A percentile compares a stretch with the other conserved stretches of the same genome.
Conservation (phyloP, 2,888 invertebrate species). For the Dicyrtomina minuta region DNA sequence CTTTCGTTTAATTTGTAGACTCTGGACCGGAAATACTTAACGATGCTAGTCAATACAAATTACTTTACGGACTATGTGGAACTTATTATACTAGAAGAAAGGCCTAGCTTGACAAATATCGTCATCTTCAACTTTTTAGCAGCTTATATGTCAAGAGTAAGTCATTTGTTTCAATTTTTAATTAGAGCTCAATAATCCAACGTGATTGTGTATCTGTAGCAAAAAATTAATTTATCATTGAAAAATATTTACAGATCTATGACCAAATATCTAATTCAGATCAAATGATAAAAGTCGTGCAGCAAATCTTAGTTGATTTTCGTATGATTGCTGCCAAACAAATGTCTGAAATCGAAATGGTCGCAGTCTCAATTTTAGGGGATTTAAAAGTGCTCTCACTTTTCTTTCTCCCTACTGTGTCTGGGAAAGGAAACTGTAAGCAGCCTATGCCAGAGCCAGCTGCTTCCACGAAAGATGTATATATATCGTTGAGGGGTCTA, state of each 20-base stretch:
- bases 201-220: too few species aligned
- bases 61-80: conserved; percentile 87
- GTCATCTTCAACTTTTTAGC: conserved; percentile 84
- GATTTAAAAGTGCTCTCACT: conserved; percentile 64
- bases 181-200: too few species aligned
- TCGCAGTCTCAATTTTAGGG: conserved; percentile 55
- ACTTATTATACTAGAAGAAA: conserved; percentile 82
- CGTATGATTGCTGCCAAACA: conserved; percentile 13
- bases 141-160: conserved; percentile 85
- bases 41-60: conserved; percentile 76
- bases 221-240: too few species aligned
- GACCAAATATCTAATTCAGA: conserved; percentile 37
- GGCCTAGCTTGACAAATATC: conserved; percentile 78
- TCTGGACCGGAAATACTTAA: conserved; percentile 76
- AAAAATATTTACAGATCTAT: conserved; percentile 38
- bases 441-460: conserved; percentile 48
- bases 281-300: conserved; percentile 1
- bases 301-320: conserved; percentile 6
- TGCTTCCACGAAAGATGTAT: conserved; percentile 42
- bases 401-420: conserved; percentile 58
- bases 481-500: conserved; percentile 41
- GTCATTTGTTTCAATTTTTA: conserved; percentile 22
- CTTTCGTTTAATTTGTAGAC: conserved; percentile 64
- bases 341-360: conserved; percentile 44
- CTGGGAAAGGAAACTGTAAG: conserved; percentile 45